phyloP scores from a whole-genome alignment of 2,113 vertebrate species.

The Rhinogobius similis region DNA sequence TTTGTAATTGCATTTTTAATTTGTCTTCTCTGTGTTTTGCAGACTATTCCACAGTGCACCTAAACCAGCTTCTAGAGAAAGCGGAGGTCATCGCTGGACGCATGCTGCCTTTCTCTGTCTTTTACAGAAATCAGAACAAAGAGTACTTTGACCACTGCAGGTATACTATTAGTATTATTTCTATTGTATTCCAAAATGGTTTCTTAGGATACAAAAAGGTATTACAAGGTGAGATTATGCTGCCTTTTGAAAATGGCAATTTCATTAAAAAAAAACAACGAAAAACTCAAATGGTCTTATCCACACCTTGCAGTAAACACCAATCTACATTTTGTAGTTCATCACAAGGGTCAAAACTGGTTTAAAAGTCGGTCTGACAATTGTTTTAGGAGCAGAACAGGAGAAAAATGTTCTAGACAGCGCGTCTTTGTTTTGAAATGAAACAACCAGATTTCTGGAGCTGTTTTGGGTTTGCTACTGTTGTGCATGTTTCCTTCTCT shows the following conservation, averaged over 20 bases:
- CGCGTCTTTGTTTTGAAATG: slow-evolving; percentile 5
- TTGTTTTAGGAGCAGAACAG: not conserved
- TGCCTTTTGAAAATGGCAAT: not conserved
- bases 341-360: not conserved
- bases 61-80: slow-evolving; percentile 95
- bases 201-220: not conserved
- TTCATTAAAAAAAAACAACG: not conserved
- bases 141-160: slow-evolving; percentile 95
- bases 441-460: too few species aligned
- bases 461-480: slow-evolving; percentile 9
- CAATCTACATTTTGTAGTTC: slow-evolving; percentile 3
- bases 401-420: slow-evolving; percentile 1
- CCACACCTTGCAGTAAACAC: not conserved
- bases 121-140: slow-evolving; percentile 98
- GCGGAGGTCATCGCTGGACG: slow-evolving; percentile 94
- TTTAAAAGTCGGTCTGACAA: slow-evolving; percentile 2
- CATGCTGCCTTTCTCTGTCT: slow-evolving; percentile 95
- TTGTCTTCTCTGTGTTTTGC: slow-evolving; percentile 52
- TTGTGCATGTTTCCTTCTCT: not conserved
- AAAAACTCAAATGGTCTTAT: not conserved
- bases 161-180: slow-evolving; percentile 63
- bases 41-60: slow-evolving; percentile 98
- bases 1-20: not conserved
- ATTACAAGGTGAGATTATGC: not conserved
- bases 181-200: not conserved